Evolutionary conservation across 2,113 vertebrate species (phyloP), one percentile per base, ranked within the genome.

Genomic region (Aplodontia rufa): DNA sequence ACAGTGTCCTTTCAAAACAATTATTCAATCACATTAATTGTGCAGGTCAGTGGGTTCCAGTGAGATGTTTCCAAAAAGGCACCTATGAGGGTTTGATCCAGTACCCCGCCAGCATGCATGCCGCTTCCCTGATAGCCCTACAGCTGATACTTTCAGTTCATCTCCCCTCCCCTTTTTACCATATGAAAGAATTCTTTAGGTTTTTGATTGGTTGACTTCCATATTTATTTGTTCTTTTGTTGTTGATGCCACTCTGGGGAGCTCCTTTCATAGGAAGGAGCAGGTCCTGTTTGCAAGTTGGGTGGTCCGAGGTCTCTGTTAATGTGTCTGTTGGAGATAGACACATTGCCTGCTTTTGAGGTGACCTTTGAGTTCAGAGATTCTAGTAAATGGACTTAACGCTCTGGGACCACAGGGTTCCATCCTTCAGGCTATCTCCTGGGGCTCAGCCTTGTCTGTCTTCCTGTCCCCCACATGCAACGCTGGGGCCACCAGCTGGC

Each of bases 401-500:
- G n/a, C n/a, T n/a, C n/a, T n/a, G n/a, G n/a, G n/a, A n/a, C n/a
- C n/a, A n/a, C n/a, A n/a, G 24, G 28, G 28, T 35, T 74, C 60
- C 45, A 0, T 62, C 64, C 30, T 60, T 95, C 13, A 22, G 26
- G 7, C 68, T 93, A 58, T 75, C 91, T 95, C 16, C n/a, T n/a
- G 1, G 32, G 2, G 40, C 60, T 88, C 8, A 11, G 32, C 19
- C 68, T 55, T 16, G 28, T 93, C 53, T 66, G 8, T 79, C 87
- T 96, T 84, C 55, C 87, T 95, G 45, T 82, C 96, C 68, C 95
- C 14, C 11, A 84, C 74, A 68, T 90, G 64, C 66, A 75, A n/a
- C 86, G 47, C 97, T 37, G 93, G 90, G 83, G 87, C 91, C 94
- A 90, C 91, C 68, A 93, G 35, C 92, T 81, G 86, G 72, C 87